Percentiles rank a stretch among this genome's conserved stretches.
These are phyloP conservation scores for Taphrorychus bicolor DNA, from an alignment of 2,888 invertebrate genomes.

Conservation along the genomic window DNA sequence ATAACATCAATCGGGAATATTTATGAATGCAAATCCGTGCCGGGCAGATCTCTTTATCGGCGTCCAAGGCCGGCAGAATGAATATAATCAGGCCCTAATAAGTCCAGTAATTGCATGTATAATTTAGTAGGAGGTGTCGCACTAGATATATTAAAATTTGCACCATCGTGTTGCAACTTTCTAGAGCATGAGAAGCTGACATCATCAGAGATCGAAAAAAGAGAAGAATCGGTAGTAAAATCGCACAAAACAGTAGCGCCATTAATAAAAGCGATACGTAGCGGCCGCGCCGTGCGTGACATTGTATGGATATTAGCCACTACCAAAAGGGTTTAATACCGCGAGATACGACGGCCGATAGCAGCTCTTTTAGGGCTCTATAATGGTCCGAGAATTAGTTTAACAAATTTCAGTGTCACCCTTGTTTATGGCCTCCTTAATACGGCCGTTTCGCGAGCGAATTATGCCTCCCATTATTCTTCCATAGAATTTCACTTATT, in stretches of 20 bases:
- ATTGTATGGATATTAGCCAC: conserved; percentile 59
- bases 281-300: conserved; percentile 52
- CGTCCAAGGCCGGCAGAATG: conserved; percentile 44
- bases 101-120: conserved; percentile 55
- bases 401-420: conserved; percentile 39
- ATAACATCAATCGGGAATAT: conserved; percentile 52
- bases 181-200: neutral
- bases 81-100: conserved; percentile 54
- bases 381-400: conserved; percentile 38
- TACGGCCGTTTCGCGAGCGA: conserved; percentile 17
- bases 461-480: conserved; percentile 1
- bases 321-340: conserved; percentile 37
- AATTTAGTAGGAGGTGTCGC: conserved; percentile 57
- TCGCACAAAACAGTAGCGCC: conserved; percentile 44
- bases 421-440: conserved; percentile 29
- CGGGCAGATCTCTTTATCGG: conserved; percentile 41
- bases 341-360: conserved; percentile 35
- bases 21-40: conserved; percentile 52
- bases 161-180: too few species aligned
- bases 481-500: neutral
- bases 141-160: conserved; percentile 53
- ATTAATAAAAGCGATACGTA: conserved; percentile 58
- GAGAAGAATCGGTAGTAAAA: conserved; percentile 12
- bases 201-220: too few species aligned
- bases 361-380: conserved; percentile 35